These are phyloP conservation scores for Polypterus bichir DNA, from an alignment of 2,113 vertebrate genomes.

Conservation along the genomic window DNA sequence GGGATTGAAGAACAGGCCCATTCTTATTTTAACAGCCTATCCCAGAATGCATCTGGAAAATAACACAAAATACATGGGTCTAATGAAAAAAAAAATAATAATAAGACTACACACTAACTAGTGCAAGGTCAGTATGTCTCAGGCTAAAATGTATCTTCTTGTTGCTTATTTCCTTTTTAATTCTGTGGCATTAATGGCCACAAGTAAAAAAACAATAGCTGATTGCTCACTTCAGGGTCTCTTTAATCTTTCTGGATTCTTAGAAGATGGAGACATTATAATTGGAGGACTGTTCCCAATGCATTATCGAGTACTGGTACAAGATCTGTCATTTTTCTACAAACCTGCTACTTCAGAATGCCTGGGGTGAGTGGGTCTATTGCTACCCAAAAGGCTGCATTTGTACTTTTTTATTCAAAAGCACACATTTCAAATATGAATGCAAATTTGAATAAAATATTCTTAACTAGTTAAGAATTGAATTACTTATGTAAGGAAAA, in stretches of 20 bases:
- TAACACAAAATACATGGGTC: constrained; percentile 4
- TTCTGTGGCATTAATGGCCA: background rate
- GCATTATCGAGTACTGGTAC: constrained; percentile 4
- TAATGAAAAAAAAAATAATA: background rate
- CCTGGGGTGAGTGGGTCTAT: constrained; percentile 13
- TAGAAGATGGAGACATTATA: constrained; percentile 9
- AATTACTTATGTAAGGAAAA: too few species aligned
- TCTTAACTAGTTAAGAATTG: too few species aligned
- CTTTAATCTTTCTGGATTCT: constrained; percentile 9
- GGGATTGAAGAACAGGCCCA: background rate
- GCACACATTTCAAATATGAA: too few species aligned
- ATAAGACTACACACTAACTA: background rate
- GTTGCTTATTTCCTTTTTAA: constrained; percentile 2
- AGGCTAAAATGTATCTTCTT: constrained; percentile 8
- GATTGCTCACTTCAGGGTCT: constrained; percentile 6
- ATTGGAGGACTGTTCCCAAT: constrained; percentile 5
- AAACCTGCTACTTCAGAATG: background rate
- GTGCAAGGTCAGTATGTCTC: background rate
- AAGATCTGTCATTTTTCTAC: background rate
- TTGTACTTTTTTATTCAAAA: background rate
- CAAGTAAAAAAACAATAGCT: background rate
- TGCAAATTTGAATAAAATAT: too few species aligned
- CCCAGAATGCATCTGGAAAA: constrained; percentile 1
- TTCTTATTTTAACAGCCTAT: constrained; percentile 5
- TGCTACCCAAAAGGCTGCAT: background rate